Percentiles rank a stretch among this genome's conserved stretches.
phyloP scores from a whole-genome alignment of 2,888 invertebrate species.

The Drosophila yooni region DNA sequence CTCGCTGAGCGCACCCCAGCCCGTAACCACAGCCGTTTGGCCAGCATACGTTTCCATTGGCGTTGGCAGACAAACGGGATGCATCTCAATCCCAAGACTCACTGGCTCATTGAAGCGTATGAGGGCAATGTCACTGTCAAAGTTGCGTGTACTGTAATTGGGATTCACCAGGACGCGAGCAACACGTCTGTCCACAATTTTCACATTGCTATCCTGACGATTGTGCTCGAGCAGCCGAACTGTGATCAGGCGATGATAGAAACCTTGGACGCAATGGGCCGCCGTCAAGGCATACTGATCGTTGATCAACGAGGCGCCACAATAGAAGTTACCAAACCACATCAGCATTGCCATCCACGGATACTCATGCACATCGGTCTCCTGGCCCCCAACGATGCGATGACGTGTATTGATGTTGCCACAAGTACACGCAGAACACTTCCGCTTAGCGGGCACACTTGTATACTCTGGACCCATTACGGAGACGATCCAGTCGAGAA shows the following conservation, averaged over 20 bases:
- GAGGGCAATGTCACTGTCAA: constrained; percentile 93
- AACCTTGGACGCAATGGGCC: constrained; percentile 90
- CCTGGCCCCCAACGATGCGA: constrained; percentile 92
- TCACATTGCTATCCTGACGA: constrained; percentile 85
- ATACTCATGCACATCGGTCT: constrained; percentile 89
- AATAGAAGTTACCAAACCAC: constrained; percentile 87
- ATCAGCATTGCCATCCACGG: constrained; percentile 90
- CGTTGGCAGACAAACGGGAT: constrained; percentile 92
- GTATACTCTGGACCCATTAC: constrained; percentile 68
- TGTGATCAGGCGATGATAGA: constrained; percentile 86
- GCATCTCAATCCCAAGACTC: constrained; percentile 87
- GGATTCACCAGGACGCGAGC: constrained; percentile 86
- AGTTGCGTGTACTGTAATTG: constrained; percentile 89
- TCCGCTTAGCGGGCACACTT: constrained; percentile 58
- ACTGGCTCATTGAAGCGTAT: constrained; percentile 88
- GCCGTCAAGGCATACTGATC: constrained; percentile 91
- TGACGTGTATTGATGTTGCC: constrained; percentile 89
- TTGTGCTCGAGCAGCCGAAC: constrained; percentile 91
- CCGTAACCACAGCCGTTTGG: constrained; percentile 88
- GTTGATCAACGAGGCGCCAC: constrained; percentile 91
- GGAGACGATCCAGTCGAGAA: constrained; percentile 77
- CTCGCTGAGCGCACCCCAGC: constrained; percentile 91
- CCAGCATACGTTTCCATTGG: constrained; percentile 76
- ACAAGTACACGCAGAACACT: constrained; percentile 86
- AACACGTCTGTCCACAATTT: constrained; percentile 83